A percentile compares a stretch with the other conserved stretches of the same genome.
phyloP scores from a whole-genome alignment of 2,113 vertebrate genomes.

The Zapornia atra region DNA sequence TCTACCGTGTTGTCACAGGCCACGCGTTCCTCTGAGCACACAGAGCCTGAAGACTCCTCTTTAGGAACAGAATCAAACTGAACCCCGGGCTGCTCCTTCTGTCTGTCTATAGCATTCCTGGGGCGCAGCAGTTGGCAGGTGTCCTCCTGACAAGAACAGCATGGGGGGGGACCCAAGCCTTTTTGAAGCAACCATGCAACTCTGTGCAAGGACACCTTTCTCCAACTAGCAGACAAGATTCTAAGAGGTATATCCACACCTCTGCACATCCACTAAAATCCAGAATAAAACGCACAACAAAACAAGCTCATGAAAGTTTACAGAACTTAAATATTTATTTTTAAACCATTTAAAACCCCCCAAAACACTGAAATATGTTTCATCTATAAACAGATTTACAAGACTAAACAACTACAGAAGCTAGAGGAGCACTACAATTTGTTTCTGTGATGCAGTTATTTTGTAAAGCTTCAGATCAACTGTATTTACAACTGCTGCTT shows the following conservation, averaged over 20 bases:
- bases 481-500: conserved; percentile 83
- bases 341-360: conserved; percentile 75
- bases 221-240: not conserved
- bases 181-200: not conserved
- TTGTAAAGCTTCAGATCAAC: conserved; percentile 82
- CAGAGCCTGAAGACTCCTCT: not conserved
- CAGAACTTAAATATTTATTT: conserved; percentile 92
- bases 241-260: not conserved
- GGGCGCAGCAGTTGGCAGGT: not conserved
- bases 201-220: not conserved
- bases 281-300: conserved; percentile 26
- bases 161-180: not conserved
- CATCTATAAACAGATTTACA: conserved; percentile 83
- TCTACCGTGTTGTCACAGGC: not conserved
- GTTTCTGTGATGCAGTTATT: conserved; percentile 72
- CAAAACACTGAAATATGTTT: conserved; percentile 77
- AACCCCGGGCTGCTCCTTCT: not conserved
- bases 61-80: not conserved
- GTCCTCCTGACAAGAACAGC: not conserved
- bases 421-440: conserved; percentile 73
- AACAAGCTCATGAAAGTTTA: conserved; percentile 48
- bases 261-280: not conserved
- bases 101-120: not conserved
- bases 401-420: conserved; percentile 76
- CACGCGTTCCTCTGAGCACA: accelerated